Evolutionary conservation across 2,888 invertebrate genomes (phyloP).

Genomic region (Leptinotarsa juncta): DNA sequence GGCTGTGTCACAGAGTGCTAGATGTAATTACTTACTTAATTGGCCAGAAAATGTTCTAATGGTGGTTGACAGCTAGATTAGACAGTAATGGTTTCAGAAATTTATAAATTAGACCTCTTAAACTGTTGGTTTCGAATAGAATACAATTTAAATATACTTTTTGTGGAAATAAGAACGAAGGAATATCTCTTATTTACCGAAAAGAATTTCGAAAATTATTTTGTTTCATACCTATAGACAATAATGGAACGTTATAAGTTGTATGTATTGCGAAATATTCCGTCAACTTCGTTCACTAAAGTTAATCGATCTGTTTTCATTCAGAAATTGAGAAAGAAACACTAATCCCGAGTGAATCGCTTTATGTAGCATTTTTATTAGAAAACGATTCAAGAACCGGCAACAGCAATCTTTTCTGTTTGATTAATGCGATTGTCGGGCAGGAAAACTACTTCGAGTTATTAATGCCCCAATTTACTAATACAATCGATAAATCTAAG

Average conservation of each 20-base stretch:
- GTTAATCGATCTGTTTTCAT: not conserved
- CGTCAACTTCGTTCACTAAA: not conserved
- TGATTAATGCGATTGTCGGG: constrained; percentile 45
- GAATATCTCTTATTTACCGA: too few species aligned
- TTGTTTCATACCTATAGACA: too few species aligned
- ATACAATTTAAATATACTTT: too few species aligned
- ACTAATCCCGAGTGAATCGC: not conserved
- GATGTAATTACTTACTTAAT: not conserved
- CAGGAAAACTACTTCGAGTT: constrained; percentile 23
- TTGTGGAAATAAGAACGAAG: too few species aligned
- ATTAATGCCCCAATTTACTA: constrained; percentile 29
- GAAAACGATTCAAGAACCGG: not conserved
- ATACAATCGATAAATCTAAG: constrained; percentile 26
- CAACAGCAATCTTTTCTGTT: constrained; percentile 36
- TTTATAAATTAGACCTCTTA: not conserved
- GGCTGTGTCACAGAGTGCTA: not conserved
- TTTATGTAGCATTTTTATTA: not conserved
- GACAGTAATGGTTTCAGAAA: not conserved
- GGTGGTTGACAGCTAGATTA: not conserved
- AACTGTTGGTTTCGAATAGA: too few species aligned
- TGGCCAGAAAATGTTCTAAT: not conserved
- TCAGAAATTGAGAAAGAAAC: not conserved
- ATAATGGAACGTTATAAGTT: too few species aligned
- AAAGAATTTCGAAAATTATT: too few species aligned
- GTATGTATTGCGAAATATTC: too few species aligned